These are phyloP conservation scores for Phenganax stokvisi DNA, from an alignment of 92 coral and sea anemone species.

Conservation along the genomic window DNA sequence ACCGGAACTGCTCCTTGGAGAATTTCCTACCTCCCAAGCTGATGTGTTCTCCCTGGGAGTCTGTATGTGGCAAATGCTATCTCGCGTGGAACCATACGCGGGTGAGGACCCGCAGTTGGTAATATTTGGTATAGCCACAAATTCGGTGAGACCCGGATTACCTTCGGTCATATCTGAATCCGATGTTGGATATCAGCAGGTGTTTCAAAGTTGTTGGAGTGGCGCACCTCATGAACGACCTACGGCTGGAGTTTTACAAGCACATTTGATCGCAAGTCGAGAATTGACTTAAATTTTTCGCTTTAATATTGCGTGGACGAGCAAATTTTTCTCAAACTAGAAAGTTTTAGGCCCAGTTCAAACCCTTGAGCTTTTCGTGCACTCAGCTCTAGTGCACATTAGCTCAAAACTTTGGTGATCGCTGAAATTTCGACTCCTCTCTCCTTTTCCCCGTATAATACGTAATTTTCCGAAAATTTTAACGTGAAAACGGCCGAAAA, in stretches of 20 bases:
- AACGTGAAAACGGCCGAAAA: no score
- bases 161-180: conserved; percentile 16
- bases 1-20: conserved; percentile 85
- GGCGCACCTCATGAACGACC: conserved; percentile 34
- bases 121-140: conserved; percentile 88
- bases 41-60: conserved; percentile 90
- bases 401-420: no score
- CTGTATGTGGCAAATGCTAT: conserved; percentile 87
- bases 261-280: background rate
- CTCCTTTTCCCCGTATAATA: no score
- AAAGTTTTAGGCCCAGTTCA: no score
- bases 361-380: no score
- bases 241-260: background rate
- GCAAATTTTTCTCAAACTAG: no score
- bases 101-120: conserved; percentile 84
- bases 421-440: no score
- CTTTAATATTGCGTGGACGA: no score
- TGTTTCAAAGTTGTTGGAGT: conserved; percentile 35
- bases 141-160: conserved; percentile 65
- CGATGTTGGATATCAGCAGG: conserved; percentile 33
- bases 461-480: no score
- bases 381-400: no score
- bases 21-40: conserved; percentile 66
- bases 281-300: background rate
- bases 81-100: conserved; percentile 85